phyloP scores from a whole-genome alignment of 2,888 invertebrate genomes.

The Uropetala carovei region DNA sequence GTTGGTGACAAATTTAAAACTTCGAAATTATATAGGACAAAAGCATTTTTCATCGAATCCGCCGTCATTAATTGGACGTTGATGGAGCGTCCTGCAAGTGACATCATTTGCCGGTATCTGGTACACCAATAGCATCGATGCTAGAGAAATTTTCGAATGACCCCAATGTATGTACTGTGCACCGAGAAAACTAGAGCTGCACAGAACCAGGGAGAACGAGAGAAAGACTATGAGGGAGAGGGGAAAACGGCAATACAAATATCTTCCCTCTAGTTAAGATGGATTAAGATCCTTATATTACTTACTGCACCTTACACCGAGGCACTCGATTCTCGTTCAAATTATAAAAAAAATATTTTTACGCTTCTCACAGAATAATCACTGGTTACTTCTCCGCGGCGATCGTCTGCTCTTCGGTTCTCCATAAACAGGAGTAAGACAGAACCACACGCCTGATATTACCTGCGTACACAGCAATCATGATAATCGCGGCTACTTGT shows the following conservation, averaged over 20 bases:
- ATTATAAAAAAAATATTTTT: too few relatives aligned
- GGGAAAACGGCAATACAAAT: background rate
- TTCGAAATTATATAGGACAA: background rate
- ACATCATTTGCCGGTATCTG: background rate
- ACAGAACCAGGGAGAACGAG: background rate
- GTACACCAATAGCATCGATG: background rate
- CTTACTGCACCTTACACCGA: too few relatives aligned
- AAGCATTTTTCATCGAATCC: background rate
- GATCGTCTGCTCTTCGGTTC: too few relatives aligned
- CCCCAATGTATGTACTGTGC: background rate
- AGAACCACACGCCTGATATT: too few relatives aligned
- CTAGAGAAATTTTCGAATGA: background rate
- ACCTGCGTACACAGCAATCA: too few relatives aligned
- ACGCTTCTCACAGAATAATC: too few relatives aligned
- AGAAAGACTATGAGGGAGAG: background rate
- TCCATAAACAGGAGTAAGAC: too few relatives aligned
- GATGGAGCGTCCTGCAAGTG: background rate
- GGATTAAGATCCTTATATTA: too few relatives aligned
- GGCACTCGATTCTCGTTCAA: too few relatives aligned
- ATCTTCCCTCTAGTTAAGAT: background rate
- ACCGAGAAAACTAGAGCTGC: background rate
- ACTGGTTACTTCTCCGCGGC: too few relatives aligned
- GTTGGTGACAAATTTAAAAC: too few relatives aligned
- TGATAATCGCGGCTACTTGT: too few relatives aligned
- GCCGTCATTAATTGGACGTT: background rate